Base-by-base conservation (phyloP, 1,140 invertebrate species). In the Scaptodrosophila lebanonensis region DNA sequence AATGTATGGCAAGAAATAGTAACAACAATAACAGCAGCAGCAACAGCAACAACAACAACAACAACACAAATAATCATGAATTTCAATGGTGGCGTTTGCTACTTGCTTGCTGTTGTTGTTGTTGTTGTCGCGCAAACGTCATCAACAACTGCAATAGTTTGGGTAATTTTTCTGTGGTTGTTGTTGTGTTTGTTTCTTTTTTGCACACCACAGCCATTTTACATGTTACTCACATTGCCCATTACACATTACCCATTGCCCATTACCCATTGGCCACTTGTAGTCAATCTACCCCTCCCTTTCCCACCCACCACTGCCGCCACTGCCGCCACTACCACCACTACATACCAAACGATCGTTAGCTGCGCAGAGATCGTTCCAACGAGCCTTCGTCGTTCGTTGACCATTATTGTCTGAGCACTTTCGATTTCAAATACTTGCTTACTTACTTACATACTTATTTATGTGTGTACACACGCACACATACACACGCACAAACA, bases 351-450 rank as follows among this genome's bases (percentile, higher is more conserved):
- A 4, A 20, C 25, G 20, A 44, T 5, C 30, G 29, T 15, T 42
- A 16, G 22, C 51, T 40, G 27, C 43, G 39, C 32, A 22, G 33
- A 25, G 49, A 7, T 30, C 27, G 25, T 47, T 47, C 4, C 9
- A n/a, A 12, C 8, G 11, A 9, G 15, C 3, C 15, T 17, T 22
- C 30, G 9, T 35, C 43, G 42, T 58, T 33, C 53, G 53, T 63
- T 63, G 53, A 62, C 58, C 58, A 62, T 62, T 52, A 56, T 59
- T 35, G 9, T 33, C 48, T 13, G 38, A 48, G 61, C 49, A 61
- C 62, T 65, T 65, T 65, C 62, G 62, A 65, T 65, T 65, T 65
- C 62, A 45, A 65, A 65, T 65, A 48, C 40, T 51, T 63, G 56
- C 32, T 36, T 45, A n/a, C 7, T 11, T 11, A 48, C 36, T 27